phyloP scores from a whole-genome alignment of 37 sponge, comb jelly and placozoan species.

The Beroe forskalii region DNA sequence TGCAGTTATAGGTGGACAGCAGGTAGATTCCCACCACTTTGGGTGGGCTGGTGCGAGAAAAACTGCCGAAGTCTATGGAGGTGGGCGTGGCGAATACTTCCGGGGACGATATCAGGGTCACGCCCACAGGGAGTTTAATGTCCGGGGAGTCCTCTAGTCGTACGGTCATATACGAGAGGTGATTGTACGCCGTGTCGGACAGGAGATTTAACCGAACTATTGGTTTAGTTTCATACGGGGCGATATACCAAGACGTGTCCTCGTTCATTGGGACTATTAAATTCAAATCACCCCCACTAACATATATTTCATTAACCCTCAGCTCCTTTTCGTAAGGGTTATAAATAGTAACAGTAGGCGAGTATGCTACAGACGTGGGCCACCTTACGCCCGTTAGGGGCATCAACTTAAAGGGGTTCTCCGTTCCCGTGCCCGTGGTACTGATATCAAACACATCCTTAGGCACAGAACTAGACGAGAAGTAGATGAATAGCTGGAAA shows the following conservation, averaged over 20 bases:
- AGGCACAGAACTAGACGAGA: not conserved
- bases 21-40: conserved; percentile 20
- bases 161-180: conserved; percentile 33
- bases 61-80: conserved; percentile 10
- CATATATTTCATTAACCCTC: conserved; percentile 7
- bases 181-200: conserved; percentile 27
- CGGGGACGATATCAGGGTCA: not conserved
- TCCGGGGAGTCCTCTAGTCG: not conserved
- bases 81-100: not conserved
- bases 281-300: conserved; percentile 26
- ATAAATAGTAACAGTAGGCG: conserved; percentile 21
- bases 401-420: conserved; percentile 16
- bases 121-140: conserved; percentile 40
- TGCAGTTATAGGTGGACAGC: conserved; percentile 40
- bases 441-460: conserved; percentile 2
- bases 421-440: not conserved
- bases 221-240: conserved; percentile 40
- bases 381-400: conserved; percentile 20
- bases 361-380: conserved; percentile 17
- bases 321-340: conserved; percentile 20
- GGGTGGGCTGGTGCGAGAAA: not conserved
- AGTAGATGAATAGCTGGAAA: not conserved
- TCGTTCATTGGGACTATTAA: not conserved
- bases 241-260: not conserved
- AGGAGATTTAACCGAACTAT: conserved; percentile 41